A percentile compares a stretch with the other conserved stretches of the same genome.
phyloP scores from a whole-genome alignment of 1,140 invertebrate genomes.

The Wiebesia pumilae region DNA sequence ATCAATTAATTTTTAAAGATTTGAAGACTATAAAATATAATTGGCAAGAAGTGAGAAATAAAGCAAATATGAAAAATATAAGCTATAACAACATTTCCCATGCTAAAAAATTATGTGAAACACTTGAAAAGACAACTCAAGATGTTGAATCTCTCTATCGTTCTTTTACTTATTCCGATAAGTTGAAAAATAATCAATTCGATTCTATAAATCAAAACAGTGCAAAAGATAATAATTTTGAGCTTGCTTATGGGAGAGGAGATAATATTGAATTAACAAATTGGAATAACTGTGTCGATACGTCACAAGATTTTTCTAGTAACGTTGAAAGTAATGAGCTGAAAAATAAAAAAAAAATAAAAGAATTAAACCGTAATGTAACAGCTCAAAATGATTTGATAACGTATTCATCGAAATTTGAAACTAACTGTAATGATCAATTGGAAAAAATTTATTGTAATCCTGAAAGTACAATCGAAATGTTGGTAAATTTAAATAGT shows the following conservation, averaged over 20 bases:
- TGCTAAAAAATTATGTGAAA: slow-evolving; percentile 17
- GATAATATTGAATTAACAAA: not conserved
- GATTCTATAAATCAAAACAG: not conserved
- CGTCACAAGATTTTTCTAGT: not conserved
- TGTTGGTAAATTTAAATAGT: slow-evolving; percentile 15
- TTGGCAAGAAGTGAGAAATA: slow-evolving; percentile 36
- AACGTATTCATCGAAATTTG: not conserved
- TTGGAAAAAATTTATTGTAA: not conserved
- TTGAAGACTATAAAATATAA: slow-evolving; percentile 21
- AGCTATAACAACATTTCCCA: not conserved
- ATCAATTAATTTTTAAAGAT: slow-evolving; percentile 45
- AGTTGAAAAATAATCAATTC: not conserved
- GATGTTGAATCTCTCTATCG: slow-evolving; percentile 25
- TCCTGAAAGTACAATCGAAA: not conserved
- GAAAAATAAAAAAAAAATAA: not conserved
- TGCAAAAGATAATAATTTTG: not conserved
- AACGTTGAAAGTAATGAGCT: not conserved
- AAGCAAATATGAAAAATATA: not conserved
- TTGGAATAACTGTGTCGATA: not conserved
- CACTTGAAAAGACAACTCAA: slow-evolving; percentile 27
- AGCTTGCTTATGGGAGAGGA: slow-evolving; percentile 10
- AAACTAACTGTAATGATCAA: not conserved
- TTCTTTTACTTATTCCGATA: not conserved
- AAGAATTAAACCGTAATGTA: not conserved
- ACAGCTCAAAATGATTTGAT: not conserved